Conservation (phyloP, 1,140 invertebrate species). For the Nautilus pompilius region DNA sequence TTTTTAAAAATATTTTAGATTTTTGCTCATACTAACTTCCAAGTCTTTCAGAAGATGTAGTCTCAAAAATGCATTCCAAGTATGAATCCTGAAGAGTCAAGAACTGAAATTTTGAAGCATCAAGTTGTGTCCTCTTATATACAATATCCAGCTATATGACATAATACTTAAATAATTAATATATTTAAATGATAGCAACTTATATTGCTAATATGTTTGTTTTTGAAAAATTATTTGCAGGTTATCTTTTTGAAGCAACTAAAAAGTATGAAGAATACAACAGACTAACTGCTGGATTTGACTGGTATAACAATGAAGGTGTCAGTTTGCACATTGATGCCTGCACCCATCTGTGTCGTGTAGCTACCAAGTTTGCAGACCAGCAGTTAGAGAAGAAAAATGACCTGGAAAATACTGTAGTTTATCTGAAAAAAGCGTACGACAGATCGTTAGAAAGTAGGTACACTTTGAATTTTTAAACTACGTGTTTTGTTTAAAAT, state of each 20-base stretch:
- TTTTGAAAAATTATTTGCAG: slow-evolving; percentile 33
- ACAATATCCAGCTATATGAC: no score
- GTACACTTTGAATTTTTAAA: slow-evolving; percentile 5
- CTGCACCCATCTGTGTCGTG: slow-evolving; percentile 42
- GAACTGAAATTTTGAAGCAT: no score
- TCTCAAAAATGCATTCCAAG: no score
- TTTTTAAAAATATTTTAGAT: no score
- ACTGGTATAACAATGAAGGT: slow-evolving; percentile 31
- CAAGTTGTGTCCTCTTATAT: no score
- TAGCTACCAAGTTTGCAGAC: slow-evolving; percentile 42
- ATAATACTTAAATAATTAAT: no score
- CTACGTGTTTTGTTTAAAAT: background rate
- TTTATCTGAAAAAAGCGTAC: slow-evolving; percentile 43
- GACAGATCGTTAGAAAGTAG: slow-evolving; percentile 45
- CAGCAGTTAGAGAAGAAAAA: slow-evolving; percentile 24
- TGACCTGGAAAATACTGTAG: slow-evolving; percentile 22
- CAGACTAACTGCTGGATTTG: slow-evolving; percentile 31
- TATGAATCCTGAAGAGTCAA: no score
- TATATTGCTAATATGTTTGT: no score
- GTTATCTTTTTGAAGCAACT: slow-evolving; percentile 35
- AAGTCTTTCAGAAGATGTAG: no score
- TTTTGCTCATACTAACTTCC: no score
- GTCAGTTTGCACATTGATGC: slow-evolving; percentile 40
- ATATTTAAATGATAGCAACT: no score
- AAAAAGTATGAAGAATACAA: slow-evolving; percentile 51